Evolutionary conservation across 2,797 vertebrate species (phyloP), one percentile per base, ranked within the genome.

Genomic region (Labeo calbasu): DNA sequence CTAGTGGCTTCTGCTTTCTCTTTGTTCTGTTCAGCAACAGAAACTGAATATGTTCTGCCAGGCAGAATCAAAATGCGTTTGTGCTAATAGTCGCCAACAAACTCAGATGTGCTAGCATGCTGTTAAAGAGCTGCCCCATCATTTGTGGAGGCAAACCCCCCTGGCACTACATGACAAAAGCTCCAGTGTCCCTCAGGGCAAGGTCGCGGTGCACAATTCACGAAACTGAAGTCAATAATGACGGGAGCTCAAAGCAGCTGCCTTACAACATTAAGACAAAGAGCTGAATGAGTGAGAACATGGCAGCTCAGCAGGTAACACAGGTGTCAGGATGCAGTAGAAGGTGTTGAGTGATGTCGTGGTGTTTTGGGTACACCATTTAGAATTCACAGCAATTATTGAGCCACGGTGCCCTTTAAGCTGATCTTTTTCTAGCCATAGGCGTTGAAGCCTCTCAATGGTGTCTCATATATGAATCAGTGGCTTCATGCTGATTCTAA

Each of bases 201-300:
- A n/a, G 23, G 40, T 51, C 43, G 2, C 21, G 32, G 6, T 2
- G 25, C 68, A 69, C 53, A 72, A 86, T 25, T 51, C 75, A 25
- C 55, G n/a, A 82, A 83, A 50, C 77, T 71, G 59, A 68, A 66
- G 55, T 77, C 85, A 70, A 69, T 77, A 81, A 81, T 77, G 57
- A 48, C 43, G 3, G 19, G 71, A 73, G 59, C 70, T 77, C 57
- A 86, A 86, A 86, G 86, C 85, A 85, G 80, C 85, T 88, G 83
- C 84, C 75, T 72, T 23, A 65, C 25, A 53, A 59, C 69, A 85
- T 85, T 82, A 85, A 70, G 81, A 86, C 86, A 86, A 89, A 84
- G 85, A 68, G 36, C 43, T 76, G 57, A 86, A 78, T 32, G 46
- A 71, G 53, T 15, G 65, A 21, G 79, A 75, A 43, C 84, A 73